Evolutionary conservation across 2,113 vertebrate species (phyloP).

Genomic region (Coregonus clupeaformis): DNA sequence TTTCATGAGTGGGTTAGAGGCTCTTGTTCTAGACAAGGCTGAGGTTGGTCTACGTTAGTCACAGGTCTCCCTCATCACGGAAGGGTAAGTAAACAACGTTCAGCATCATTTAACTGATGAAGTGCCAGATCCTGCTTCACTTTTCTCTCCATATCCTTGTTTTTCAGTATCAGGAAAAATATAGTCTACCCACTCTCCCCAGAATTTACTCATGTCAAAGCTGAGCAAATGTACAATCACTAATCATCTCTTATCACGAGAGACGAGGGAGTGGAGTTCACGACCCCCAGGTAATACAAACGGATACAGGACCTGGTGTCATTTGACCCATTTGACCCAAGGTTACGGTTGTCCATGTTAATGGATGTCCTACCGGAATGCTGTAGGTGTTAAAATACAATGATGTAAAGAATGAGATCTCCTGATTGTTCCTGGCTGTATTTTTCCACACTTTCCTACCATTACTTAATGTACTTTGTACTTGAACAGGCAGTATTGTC

Average conservation of each 20-base stretch:
- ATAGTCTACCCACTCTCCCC: constrained; percentile 6
- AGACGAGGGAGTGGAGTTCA: constrained; percentile 12
- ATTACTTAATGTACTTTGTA: constrained; percentile 13
- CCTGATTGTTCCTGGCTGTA: background rate
- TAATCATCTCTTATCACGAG: constrained; percentile 43
- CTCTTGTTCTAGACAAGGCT: constrained; percentile 29
- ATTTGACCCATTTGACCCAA: constrained; percentile 24
- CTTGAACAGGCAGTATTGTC: background rate
- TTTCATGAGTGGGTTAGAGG: constrained; percentile 33
- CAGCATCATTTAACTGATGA: constrained; percentile 56
- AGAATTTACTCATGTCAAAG: constrained; percentile 36
- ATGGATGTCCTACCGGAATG: constrained; percentile 15
- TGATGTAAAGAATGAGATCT: constrained; percentile 14
- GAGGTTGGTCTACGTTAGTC: constrained; percentile 47
- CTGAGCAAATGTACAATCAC: constrained; percentile 36
- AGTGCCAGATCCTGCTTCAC: constrained; percentile 36
- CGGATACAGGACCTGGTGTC: constrained; percentile 11
- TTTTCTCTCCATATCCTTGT: constrained; percentile 21
- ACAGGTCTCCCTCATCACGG: constrained; percentile 34
- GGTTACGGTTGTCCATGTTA: constrained; percentile 23
- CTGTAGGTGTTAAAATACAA: constrained; percentile 16
- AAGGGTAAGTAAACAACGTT: constrained; percentile 46
- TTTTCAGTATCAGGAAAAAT: background rate
- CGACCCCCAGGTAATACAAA: constrained; percentile 20
- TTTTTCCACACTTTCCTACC: too few relatives aligned